Evolutionary conservation across 1,140 invertebrate genomes (phyloP).

Genomic region (Brachionus asplanchnoidis): DNA sequence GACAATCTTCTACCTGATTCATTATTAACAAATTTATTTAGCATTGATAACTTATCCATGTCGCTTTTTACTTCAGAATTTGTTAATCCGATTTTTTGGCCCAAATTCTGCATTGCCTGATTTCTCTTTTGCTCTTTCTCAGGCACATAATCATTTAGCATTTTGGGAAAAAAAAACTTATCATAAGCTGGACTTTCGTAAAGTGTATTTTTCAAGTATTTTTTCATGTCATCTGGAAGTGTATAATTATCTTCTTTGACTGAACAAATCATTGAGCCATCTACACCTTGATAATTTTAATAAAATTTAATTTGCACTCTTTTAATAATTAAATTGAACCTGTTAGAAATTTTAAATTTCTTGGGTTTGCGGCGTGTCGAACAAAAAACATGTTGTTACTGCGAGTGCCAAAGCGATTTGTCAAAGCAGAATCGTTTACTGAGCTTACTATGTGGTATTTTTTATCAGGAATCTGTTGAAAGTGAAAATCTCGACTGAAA

Average conservation of each 20-base stretch:
- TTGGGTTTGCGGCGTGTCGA: slow-evolving; percentile 6
- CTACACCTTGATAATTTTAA: slow-evolving; percentile 4
- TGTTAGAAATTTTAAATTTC: slow-evolving; percentile 21
- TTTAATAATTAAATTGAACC: neutral
- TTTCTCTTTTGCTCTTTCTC: neutral
- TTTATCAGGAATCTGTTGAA: neutral
- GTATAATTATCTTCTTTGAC: slow-evolving; percentile 26
- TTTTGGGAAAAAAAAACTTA: neutral
- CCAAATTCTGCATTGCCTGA: neutral
- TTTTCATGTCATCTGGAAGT: slow-evolving; percentile 7
- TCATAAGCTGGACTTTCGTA: neutral
- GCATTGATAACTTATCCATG: neutral
- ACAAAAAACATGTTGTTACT: slow-evolving; percentile 40
- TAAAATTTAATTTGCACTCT: neutral
- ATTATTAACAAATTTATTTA: neutral
- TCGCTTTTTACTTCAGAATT: slow-evolving; percentile 27
- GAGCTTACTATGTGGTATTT: neutral
- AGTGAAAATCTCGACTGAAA: slow-evolving; percentile 13
- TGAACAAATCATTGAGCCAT: slow-evolving; percentile 32
- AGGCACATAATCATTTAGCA: neutral
- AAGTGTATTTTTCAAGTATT: neutral
- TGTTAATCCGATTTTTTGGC: neutral
- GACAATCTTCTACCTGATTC: neutral
- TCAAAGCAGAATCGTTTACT: neutral
- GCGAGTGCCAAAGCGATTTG: neutral